A percentile compares a stretch with the other conserved stretches of the same genome.
These are phyloP conservation scores for Heteromormyrus szaboi DNA, from an alignment of 2,797 vertebrate genomes.

Conservation along the genomic window DNA sequence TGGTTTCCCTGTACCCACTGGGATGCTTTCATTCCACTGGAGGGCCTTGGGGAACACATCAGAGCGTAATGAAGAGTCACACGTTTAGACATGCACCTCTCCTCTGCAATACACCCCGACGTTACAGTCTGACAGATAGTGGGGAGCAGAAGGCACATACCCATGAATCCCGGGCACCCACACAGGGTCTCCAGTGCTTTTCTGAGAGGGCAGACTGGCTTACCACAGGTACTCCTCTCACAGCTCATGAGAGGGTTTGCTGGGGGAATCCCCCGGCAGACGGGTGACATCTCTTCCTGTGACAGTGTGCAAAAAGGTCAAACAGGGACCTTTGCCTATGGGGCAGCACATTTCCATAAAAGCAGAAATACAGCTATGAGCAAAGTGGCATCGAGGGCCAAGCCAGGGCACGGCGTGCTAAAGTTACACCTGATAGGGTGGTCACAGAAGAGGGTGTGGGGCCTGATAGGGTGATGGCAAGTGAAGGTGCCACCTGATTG, in stretches of 20 bases:
- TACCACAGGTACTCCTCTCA: background rate
- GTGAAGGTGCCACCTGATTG: background rate
- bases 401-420: background rate
- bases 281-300: background rate
- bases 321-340: background rate
- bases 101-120: background rate
- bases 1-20: background rate
- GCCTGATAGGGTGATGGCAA: background rate
- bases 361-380: background rate
- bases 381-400: background rate
- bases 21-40: background rate
- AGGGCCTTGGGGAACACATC: background rate
- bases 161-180: background rate
- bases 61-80: background rate
- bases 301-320: background rate
- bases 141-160: background rate
- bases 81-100: background rate
- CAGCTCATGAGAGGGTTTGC: background rate
- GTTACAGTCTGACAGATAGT: no score
- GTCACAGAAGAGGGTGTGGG: background rate
- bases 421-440: background rate
- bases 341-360: background rate
- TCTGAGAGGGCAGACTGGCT: background rate
- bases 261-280: background rate
- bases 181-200: background rate